These are phyloP conservation scores for Zootoca vivipara DNA, from an alignment of 2,113 vertebrate species.

Conservation along the genomic window DNA sequence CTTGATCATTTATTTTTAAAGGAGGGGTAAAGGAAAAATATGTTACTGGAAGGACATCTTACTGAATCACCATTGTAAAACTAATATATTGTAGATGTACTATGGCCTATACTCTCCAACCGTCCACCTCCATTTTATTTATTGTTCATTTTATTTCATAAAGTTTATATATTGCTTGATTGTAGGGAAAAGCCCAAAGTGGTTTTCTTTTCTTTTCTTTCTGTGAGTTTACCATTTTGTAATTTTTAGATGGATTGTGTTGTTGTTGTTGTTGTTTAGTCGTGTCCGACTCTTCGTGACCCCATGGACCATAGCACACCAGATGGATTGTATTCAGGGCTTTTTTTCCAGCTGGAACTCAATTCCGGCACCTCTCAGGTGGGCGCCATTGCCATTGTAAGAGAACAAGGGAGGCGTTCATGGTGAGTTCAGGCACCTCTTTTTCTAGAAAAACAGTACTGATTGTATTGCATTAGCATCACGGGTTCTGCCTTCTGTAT, in stretches of 20 bases:
- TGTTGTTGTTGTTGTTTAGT: too few species aligned
- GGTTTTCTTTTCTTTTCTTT: background rate
- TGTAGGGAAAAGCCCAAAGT: too few species aligned
- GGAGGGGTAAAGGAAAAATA: background rate
- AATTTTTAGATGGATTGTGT: background rate
- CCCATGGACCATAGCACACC: too few species aligned
- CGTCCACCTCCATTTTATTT: background rate
- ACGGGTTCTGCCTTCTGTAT: background rate
- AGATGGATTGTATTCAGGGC: background rate
- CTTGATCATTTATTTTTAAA: background rate
- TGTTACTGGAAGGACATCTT: background rate
- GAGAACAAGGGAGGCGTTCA: too few species aligned
- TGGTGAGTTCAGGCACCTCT: too few species aligned
- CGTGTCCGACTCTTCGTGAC: too few species aligned
- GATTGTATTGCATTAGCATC: background rate
- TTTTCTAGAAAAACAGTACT: too few species aligned
- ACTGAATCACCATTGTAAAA: background rate
- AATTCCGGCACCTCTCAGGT: too few species aligned
- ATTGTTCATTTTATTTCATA: too few species aligned
- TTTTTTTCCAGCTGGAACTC: background rate
- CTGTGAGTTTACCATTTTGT: background rate
- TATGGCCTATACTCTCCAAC: background rate
- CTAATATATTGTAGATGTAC: too few species aligned
- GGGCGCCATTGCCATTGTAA: too few species aligned
- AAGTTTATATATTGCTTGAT: too few species aligned